These are phyloP conservation scores for Cynopterus brachyotis DNA, from an alignment of 2,113 vertebrate genomes.

Conservation along the genomic window DNA sequence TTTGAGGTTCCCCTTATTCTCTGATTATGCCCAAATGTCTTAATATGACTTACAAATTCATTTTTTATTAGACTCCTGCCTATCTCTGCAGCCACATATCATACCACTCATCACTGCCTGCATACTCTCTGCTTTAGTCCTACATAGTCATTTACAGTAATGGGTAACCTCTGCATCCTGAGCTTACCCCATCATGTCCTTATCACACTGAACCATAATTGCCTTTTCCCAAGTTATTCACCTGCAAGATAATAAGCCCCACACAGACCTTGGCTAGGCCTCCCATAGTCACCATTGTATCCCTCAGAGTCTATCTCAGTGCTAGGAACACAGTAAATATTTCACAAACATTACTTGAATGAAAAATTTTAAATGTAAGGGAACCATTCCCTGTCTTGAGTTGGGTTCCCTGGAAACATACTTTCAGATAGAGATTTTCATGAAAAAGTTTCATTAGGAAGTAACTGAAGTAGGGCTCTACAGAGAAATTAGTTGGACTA, in stretches of 20 bases:
- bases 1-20: not conserved
- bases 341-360: not conserved
- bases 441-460: not conserved
- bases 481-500: not conserved
- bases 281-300: not conserved
- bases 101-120: not conserved
- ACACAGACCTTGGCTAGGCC: not conserved
- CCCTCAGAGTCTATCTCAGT: not conserved
- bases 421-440: not conserved
- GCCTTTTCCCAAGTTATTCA: not conserved
- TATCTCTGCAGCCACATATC: not conserved
- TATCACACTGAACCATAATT: not conserved
- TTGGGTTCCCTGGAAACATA: constrained; percentile 13
- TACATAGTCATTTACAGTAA: not conserved
- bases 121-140: not conserved
- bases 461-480: not conserved
- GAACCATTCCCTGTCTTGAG: not conserved
- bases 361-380: not conserved
- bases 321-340: not conserved
- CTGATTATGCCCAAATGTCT: not conserved
- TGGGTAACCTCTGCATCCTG: not conserved
- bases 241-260: not conserved
- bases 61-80: not conserved
- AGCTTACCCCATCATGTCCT: not conserved
- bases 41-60: not conserved